Percentiles rank a stretch among this genome's conserved stretches.
phyloP scores from a whole-genome alignment of 2,113 vertebrate genomes.

The Greenwoodochromis staneri region DNA sequence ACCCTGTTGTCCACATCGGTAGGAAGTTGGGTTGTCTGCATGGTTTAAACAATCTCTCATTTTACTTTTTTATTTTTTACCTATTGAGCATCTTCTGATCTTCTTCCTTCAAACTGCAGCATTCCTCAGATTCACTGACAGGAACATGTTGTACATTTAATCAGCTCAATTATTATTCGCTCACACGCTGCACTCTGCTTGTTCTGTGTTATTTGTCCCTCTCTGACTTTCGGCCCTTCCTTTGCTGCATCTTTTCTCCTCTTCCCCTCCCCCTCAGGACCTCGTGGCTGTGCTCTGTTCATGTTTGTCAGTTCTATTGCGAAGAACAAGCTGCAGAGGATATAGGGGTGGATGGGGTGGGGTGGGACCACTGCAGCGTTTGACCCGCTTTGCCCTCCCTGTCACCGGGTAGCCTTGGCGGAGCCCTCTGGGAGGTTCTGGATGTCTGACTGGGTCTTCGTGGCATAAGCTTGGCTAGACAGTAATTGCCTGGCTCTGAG shows the following conservation, averaged over 20 bases:
- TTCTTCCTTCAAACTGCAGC: not conserved
- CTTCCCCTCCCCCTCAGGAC: not conserved
- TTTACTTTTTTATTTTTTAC: not conserved
- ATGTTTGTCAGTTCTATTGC: conserved; percentile 46
- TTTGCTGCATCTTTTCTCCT: not conserved
- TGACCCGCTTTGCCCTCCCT: conserved; percentile 42
- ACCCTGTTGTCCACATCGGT: not conserved
- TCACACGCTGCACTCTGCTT: conserved; percentile 1
- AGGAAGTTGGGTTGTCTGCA: not conserved
- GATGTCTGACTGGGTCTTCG: conserved; percentile 29
- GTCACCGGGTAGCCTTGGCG: conserved; percentile 6
- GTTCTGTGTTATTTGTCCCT: not conserved
- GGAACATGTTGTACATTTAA: conserved; percentile 18
- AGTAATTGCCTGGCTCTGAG: conserved; percentile 57
- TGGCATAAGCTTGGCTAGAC: conserved; percentile 19
- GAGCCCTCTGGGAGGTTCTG: conserved; percentile 25
- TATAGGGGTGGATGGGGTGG: not conserved
- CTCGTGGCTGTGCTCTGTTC: conserved; percentile 9
- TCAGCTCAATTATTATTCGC: conserved; percentile 15
- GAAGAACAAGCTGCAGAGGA: not conserved
- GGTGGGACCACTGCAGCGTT: not conserved
- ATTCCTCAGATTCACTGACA: not conserved
- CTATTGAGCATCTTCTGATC: not conserved
- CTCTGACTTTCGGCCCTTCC: not conserved
- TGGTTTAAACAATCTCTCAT: not conserved